Evolutionary conservation across 2,797 vertebrate genomes (phyloP).

Genomic region (Podargus strigoides): DNA sequence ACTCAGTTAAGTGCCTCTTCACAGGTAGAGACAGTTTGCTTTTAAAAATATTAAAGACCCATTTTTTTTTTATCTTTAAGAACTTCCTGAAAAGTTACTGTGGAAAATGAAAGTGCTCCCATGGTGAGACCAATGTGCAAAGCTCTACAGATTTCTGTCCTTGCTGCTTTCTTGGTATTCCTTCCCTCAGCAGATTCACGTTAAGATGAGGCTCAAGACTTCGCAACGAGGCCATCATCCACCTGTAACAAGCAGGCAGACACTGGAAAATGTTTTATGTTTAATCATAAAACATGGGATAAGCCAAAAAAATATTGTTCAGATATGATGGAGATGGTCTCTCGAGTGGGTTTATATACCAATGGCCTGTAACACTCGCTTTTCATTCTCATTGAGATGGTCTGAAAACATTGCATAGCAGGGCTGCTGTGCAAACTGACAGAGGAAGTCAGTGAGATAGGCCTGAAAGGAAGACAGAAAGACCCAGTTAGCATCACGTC

Average conservation of each 20-base stretch:
- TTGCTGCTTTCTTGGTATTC: conserved; percentile 12
- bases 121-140: conserved; percentile 45
- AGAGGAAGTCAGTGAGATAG: conserved; percentile 96
- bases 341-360: conserved; percentile 79
- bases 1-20: conserved; percentile 30
- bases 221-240: not conserved
- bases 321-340: not conserved
- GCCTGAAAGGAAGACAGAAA: conserved; percentile 76
- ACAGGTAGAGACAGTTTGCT: conserved; percentile 13
- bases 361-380: conserved; percentile 90
- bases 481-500: not conserved
- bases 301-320: not conserved
- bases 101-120: conserved; percentile 66
- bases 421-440: conserved; percentile 96
- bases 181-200: conserved; percentile 28
- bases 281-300: conserved; percentile 57
- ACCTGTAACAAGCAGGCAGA: conserved; percentile 47
- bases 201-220: conserved; percentile 37
- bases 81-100: conserved; percentile 48
- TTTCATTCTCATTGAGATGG: conserved; percentile 91
- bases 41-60: conserved; percentile 54
- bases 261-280: conserved; percentile 50
- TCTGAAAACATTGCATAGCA: conserved; percentile 95
- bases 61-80: conserved; percentile 11
- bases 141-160: conserved; percentile 11